Conservation (phyloP, 2,113 vertebrate genomes). For the Chionomys nivalis region DNA sequence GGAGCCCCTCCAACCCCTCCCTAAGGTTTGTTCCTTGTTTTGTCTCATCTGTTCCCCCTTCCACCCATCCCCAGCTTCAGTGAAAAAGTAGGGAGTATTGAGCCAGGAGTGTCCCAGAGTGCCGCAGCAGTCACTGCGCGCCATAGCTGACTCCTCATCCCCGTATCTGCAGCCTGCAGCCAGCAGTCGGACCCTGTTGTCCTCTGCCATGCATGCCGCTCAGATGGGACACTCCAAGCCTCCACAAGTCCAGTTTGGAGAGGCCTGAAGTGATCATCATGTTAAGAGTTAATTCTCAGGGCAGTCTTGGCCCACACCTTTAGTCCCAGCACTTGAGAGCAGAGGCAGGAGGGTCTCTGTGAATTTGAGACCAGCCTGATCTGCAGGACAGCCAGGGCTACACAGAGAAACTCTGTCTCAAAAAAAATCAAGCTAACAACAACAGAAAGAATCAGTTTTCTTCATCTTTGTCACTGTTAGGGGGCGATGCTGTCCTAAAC, state of each 20-base stretch:
- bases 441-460: not conserved
- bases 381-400: not conserved
- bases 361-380: not conserved
- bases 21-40: not conserved
- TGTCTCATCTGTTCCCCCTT: too few relatives aligned
- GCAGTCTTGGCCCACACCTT: not conserved
- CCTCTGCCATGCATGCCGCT: not conserved
- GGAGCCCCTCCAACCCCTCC: not conserved
- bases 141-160: not conserved
- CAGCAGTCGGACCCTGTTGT: not conserved
- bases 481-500: not conserved
- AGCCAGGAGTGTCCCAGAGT: not conserved
- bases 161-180: not conserved
- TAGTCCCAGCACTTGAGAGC: not conserved
- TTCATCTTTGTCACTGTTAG: rapidly evolving
- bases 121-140: not conserved
- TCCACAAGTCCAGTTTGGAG: not conserved
- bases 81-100: not conserved
- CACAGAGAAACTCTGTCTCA: not conserved
- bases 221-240: not conserved
- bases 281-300: not conserved
- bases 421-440: not conserved
- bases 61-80: too few relatives aligned
- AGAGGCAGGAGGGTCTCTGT: not conserved
- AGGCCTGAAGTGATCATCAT: not conserved